Percentiles rank a stretch among this genome's conserved stretches.
These are phyloP conservation scores for Drosophila meridiana DNA, from an alignment of 2,888 invertebrate species.

Conservation along the genomic window DNA sequence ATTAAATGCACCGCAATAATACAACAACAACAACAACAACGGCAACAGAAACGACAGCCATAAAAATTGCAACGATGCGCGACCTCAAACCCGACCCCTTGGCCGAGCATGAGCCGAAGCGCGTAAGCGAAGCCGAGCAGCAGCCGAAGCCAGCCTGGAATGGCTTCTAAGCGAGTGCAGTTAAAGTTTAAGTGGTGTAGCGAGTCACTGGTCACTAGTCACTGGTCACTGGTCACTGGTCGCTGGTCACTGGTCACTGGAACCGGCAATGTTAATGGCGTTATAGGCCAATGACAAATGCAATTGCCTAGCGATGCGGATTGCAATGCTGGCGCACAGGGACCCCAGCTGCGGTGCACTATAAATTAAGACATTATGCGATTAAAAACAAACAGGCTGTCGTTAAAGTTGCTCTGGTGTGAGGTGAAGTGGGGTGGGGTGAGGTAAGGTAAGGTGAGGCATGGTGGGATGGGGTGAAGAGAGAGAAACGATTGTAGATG, in stretches of 20 bases:
- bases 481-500: conserved; percentile 14
- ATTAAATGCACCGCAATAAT: conserved; percentile 83
- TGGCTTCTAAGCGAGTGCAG: conserved; percentile 62
- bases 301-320: conserved; percentile 67
- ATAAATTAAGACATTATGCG: conserved; percentile 84
- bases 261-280: conserved; percentile 74
- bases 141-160: neutral
- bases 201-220: no score
- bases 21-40: conserved; percentile 52
- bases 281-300: conserved; percentile 80
- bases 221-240: conserved; percentile 8
- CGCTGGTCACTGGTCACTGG: conserved; percentile 1
- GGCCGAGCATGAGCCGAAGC: conserved; percentile 3
- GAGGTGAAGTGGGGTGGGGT: conserved; percentile 8
- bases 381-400: conserved; percentile 82
- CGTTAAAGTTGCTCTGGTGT: conserved; percentile 60
- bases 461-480: no score
- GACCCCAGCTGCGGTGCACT: conserved; percentile 61
- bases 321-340: conserved; percentile 41
- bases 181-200: conserved; percentile 65
- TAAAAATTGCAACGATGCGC: conserved; percentile 67
- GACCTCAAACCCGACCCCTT: conserved; percentile 7
- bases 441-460: neutral
- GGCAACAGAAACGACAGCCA: conserved; percentile 41
- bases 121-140: neutral